These are phyloP conservation scores for Mallotus villosus DNA, from an alignment of 2,797 vertebrate genomes.

Conservation along the genomic window DNA sequence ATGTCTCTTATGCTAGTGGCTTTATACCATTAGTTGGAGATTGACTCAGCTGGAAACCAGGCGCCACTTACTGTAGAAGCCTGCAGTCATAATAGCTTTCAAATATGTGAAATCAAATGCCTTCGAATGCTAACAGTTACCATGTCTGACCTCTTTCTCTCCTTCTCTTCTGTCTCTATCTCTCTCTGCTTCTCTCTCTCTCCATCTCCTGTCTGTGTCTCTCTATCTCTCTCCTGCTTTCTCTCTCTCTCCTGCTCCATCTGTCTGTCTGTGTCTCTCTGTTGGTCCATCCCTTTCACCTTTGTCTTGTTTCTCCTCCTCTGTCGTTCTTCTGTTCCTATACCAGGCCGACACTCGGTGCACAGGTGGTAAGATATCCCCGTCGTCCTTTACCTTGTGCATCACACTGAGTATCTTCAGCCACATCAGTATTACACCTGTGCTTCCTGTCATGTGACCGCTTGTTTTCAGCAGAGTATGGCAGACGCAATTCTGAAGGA, in stretches of 20 bases:
- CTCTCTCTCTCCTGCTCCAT: background rate
- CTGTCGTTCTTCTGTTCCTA: constrained; percentile 48
- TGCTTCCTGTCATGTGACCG: constrained; percentile 16
- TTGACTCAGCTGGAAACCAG: constrained; percentile 28
- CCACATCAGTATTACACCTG: background rate
- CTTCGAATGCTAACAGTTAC: constrained; percentile 20
- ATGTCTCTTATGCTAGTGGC: constrained; percentile 30
- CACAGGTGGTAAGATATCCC: constrained; percentile 77
- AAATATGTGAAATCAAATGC: constrained; percentile 16
- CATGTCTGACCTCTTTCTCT: background rate
- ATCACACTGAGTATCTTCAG: background rate
- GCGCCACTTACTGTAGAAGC: constrained; percentile 18
- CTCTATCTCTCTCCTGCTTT: constrained; percentile 1
- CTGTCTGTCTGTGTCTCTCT: constrained; percentile 11
- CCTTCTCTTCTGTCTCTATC: constrained; percentile 6
- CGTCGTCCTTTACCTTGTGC: background rate
- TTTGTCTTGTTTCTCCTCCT: background rate
- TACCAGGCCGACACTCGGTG: constrained; percentile 76
- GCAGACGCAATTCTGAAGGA: constrained; percentile 51
- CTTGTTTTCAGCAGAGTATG: constrained; percentile 69
- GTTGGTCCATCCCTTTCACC: constrained; percentile 2
- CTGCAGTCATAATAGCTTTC: constrained; percentile 13
- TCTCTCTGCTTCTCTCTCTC: background rate
- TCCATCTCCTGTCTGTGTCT: constrained; percentile 1
- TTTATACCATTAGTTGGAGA: constrained; percentile 22